These are phyloP conservation scores for Pristis pectinata DNA, from an alignment of 2,797 vertebrate species.

Conservation along the genomic window DNA sequence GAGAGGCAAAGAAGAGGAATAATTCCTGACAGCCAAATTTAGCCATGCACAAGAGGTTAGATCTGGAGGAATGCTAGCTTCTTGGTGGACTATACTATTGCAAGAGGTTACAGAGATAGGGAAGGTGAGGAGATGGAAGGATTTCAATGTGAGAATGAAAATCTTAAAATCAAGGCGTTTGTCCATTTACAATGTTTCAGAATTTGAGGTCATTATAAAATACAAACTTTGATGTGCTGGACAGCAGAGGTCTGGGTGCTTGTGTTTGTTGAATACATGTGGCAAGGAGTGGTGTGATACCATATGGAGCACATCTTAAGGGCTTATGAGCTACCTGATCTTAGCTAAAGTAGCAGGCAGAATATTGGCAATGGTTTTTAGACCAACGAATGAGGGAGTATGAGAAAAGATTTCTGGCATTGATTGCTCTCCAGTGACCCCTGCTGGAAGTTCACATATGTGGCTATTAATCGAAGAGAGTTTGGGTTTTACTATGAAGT, in stretches of 20 bases:
- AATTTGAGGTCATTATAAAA: background rate
- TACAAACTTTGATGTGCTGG: background rate
- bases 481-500: background rate
- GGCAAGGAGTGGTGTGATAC: background rate
- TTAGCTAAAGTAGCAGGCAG: background rate
- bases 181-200: background rate
- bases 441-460: background rate
- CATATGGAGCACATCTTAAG: background rate
- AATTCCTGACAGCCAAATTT: background rate
- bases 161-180: background rate
- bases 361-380: background rate
- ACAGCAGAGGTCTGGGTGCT: background rate
- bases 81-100: background rate
- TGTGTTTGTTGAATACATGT: background rate
- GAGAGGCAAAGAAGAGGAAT: background rate
- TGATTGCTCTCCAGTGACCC: background rate
- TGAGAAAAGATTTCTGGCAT: background rate
- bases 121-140: background rate
- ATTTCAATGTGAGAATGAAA: background rate
- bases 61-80: background rate
- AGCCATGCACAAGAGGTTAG: background rate
- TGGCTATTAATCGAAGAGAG: background rate
- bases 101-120: background rate
- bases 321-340: background rate
- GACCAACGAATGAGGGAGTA: background rate